These are phyloP conservation scores for Lophura nycthemera DNA, from an alignment of 2,113 vertebrate species.

Conservation along the genomic window DNA sequence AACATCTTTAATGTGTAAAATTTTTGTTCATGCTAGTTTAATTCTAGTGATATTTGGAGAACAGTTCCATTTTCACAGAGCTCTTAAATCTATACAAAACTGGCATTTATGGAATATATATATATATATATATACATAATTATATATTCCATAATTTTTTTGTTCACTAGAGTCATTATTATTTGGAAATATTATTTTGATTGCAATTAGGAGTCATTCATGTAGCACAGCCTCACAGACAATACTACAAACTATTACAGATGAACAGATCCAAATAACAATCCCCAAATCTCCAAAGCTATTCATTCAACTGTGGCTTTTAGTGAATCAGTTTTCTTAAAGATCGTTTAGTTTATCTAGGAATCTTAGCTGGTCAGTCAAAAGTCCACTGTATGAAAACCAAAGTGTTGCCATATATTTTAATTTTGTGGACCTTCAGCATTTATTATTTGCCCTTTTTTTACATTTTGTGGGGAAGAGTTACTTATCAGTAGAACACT, in stretches of 20 bases:
- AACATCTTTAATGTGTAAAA: background rate
- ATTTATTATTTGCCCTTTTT: too few relatives aligned
- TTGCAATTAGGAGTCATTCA: background rate
- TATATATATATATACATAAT: too few relatives aligned
- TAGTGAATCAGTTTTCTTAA: background rate
- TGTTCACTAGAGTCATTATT: background rate
- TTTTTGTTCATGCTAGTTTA: background rate
- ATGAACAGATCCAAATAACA: background rate
- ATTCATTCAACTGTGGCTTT: background rate
- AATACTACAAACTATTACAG: background rate
- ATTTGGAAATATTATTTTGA: background rate
- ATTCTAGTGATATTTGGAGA: background rate
- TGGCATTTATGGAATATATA: background rate
- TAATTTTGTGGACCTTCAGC: too few relatives aligned
- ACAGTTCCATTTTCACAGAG: background rate
- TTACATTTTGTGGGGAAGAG: too few relatives aligned
- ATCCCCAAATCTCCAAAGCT: background rate
- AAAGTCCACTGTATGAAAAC: too few relatives aligned
- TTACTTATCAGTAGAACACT: too few relatives aligned
- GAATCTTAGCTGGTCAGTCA: too few relatives aligned
- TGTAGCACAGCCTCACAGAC: background rate
- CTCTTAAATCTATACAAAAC: background rate
- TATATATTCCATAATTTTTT: background rate
- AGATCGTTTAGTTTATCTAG: too few relatives aligned
- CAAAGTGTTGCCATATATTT: too few relatives aligned